phyloP scores from a whole-genome alignment of 1,140 invertebrate genomes.

The Rhagoletis zephyria region DNA sequence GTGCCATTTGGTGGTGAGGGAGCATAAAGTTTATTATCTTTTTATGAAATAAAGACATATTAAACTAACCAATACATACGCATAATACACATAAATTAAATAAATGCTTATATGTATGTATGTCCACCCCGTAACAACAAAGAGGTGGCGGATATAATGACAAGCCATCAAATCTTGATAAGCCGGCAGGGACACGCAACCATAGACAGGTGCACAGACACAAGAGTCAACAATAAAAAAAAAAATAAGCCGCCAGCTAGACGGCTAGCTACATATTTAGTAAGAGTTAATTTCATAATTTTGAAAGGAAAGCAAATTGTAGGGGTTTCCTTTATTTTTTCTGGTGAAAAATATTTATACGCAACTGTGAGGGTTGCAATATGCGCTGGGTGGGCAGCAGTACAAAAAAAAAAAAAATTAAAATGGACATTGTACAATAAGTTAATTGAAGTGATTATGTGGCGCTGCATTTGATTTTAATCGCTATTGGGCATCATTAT shows the following conservation, averaged over 20 bases:
- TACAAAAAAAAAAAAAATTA: too few relatives aligned
- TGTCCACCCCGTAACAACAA: background rate
- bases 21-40: background rate
- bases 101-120: background rate
- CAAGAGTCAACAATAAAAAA: background rate
- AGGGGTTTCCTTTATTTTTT: background rate
- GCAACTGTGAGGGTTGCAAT: background rate
- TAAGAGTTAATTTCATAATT: slow-evolving; percentile 17
- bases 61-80: background rate
- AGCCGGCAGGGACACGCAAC: slow-evolving; percentile 5
- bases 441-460: background rate
- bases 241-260: background rate
- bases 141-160: slow-evolving; percentile 13
- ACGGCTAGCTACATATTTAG: background rate
- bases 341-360: background rate
- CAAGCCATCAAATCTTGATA: slow-evolving; percentile 42
- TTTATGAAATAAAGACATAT: slow-evolving; percentile 28
- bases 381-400: background rate
- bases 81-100: background rate
- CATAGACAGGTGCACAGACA: background rate
- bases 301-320: background rate
- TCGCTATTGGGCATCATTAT: too few relatives aligned
- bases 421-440: slow-evolving; percentile 7
- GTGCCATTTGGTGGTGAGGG: background rate
- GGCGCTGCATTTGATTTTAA: background rate